Conservation (phyloP, 1,140 invertebrate species). For the Carposina sasakii region DNA sequence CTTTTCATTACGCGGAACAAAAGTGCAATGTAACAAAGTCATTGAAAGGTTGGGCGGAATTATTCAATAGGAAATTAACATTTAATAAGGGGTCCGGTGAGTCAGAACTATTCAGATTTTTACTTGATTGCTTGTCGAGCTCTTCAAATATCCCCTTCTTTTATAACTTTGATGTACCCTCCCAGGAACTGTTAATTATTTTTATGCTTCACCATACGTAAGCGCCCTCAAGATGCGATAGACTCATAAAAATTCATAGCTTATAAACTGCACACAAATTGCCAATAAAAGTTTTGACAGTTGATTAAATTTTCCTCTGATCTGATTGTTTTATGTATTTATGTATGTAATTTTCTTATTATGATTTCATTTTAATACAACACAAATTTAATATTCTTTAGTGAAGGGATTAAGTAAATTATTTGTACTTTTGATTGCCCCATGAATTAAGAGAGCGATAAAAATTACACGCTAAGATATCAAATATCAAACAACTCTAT, state of each 20-base stretch:
- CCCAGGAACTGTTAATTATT: slow-evolving; percentile 65
- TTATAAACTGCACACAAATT: slow-evolving; percentile 34
- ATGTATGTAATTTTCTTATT: too few relatives aligned
- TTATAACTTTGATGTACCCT: slow-evolving; percentile 66
- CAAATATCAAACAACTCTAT: slow-evolving; percentile 36
- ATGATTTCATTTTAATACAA: too few relatives aligned
- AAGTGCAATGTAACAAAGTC: slow-evolving; percentile 55
- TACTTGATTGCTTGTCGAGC: slow-evolving; percentile 70
- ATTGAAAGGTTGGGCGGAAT: slow-evolving; percentile 67
- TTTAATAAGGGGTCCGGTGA: slow-evolving; percentile 66
- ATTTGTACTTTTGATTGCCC: too few relatives aligned
- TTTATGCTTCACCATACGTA: slow-evolving; percentile 59
- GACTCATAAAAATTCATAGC: slow-evolving; percentile 61
- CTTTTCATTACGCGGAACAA: slow-evolving; percentile 46
- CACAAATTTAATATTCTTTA: too few relatives aligned
- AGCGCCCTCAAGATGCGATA: slow-evolving; percentile 46
- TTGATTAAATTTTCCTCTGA: slow-evolving; percentile 25
- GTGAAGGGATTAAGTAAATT: too few relatives aligned
- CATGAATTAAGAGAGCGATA: too few relatives aligned
- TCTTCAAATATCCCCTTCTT: slow-evolving; percentile 64
- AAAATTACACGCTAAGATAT: slow-evolving; percentile 21
- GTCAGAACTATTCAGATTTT: slow-evolving; percentile 70
- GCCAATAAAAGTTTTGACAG: slow-evolving; percentile 32
- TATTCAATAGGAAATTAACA: slow-evolving; percentile 67
- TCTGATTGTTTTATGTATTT: too few relatives aligned